Conservation (phyloP, 2,888 invertebrate species). For the Nasonia oneida region DNA sequence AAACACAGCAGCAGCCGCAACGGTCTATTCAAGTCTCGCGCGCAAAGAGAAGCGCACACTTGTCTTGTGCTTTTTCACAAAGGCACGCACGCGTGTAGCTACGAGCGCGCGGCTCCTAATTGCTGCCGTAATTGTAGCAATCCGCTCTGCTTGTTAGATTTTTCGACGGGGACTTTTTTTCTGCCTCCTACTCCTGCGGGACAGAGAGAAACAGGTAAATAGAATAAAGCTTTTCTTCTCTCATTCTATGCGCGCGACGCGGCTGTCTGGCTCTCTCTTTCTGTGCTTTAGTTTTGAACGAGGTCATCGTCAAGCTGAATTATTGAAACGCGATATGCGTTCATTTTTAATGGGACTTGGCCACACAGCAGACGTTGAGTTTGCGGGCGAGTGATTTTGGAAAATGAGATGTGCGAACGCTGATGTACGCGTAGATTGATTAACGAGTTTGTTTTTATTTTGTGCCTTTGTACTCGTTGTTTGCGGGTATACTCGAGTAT, state of each 20-base stretch:
- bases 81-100: neutral
- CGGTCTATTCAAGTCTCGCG: neutral
- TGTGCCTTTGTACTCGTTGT: neutral
- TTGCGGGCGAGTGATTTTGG: neutral
- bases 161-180: neutral
- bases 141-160: slow-evolving; percentile 10
- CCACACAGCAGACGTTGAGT: neutral
- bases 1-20: no score
- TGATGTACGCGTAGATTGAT: neutral
- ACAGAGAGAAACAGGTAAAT: neutral
- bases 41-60: neutral
- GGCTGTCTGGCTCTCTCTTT: neutral
- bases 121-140: slow-evolving; percentile 13
- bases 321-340: neutral
- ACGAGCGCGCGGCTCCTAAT: neutral
- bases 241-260: neutral
- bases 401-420: neutral
- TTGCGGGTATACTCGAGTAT: neutral
- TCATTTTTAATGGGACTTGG: neutral
- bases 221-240: neutral
- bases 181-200: neutral
- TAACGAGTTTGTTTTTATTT: neutral
- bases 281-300: neutral
- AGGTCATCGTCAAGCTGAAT: neutral
- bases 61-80: neutral